Percentiles rank a stretch among this genome's conserved stretches.
Evolutionary conservation across 1,140 invertebrate genomes (phyloP).

Genomic region (Tetramorium simillimum): DNA sequence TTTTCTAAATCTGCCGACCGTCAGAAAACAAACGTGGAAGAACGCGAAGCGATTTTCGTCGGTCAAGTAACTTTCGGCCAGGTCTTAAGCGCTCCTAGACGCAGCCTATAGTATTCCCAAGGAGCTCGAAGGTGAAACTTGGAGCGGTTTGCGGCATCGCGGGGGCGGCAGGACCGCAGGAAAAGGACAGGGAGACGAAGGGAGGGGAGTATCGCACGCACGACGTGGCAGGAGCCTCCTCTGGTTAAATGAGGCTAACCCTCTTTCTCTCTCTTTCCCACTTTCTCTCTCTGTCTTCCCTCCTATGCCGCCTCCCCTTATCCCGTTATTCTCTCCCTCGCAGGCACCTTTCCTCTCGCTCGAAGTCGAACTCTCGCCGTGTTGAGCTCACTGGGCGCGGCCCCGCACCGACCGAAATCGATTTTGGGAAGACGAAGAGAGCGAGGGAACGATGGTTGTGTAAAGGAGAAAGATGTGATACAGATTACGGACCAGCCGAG

Average conservation of each 20-base stretch:
- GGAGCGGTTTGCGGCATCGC: slow-evolving; percentile 43
- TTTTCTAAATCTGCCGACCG: slow-evolving; percentile 15
- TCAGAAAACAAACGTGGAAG: slow-evolving; percentile 25
- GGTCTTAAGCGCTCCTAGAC: slow-evolving; percentile 26
- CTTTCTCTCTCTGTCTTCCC: background rate
- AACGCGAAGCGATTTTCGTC: slow-evolving; percentile 33
- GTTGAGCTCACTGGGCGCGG: slow-evolving; percentile 80
- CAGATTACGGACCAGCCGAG: slow-evolving; percentile 79
- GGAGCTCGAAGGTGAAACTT: slow-evolving; percentile 49
- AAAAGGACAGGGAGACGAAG: slow-evolving; percentile 62
- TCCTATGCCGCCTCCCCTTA: slow-evolving; percentile 19
- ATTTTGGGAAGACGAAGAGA: slow-evolving; percentile 83
- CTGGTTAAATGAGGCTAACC: slow-evolving; percentile 83
- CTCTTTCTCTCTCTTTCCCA: slow-evolving; percentile 52
- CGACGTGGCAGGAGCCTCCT: slow-evolving; percentile 77
- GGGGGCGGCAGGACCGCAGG: slow-evolving; percentile 29
- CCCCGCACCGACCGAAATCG: slow-evolving; percentile 81
- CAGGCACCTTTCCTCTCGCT: slow-evolving; percentile 43
- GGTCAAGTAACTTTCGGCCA: background rate
- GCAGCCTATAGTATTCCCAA: slow-evolving; percentile 29
- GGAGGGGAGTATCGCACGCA: slow-evolving; percentile 73
- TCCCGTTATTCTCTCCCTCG: slow-evolving; percentile 35
- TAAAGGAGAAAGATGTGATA: slow-evolving; percentile 76
- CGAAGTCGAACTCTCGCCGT: slow-evolving; percentile 75
- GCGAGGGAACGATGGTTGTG: slow-evolving; percentile 57